These are phyloP conservation scores for Vanessa atalanta DNA, from an alignment of 1,140 invertebrate species.

Conservation along the genomic window DNA sequence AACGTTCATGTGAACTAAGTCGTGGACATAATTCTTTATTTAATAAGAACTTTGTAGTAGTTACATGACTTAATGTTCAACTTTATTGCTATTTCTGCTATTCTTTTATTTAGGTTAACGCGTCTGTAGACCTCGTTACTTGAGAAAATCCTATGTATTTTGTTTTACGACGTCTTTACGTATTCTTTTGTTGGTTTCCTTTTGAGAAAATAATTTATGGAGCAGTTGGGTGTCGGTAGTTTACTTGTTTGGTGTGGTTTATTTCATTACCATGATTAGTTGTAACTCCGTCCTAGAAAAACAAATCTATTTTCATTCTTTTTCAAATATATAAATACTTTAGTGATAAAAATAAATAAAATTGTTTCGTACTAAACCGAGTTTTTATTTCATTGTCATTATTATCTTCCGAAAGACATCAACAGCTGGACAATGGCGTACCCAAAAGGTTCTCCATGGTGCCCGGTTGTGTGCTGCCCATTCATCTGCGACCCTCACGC, in stretches of 20 bases:
- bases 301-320: neutral
- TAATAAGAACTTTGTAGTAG: neutral
- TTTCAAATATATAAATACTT: no score
- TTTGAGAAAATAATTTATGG: constrained; percentile 38
- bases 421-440: no score
- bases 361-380: no score
- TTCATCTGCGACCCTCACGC: no score
- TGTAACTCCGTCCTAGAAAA: neutral
- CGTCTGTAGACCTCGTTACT: constrained; percentile 31
- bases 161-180: constrained; percentile 36
- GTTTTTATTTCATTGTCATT: no score
- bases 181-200: constrained; percentile 39
- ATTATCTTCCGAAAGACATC: no score
- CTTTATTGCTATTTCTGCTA: constrained; percentile 23
- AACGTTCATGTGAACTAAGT: neutral
- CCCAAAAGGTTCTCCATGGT: no score
- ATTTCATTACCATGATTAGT: constrained; percentile 11
- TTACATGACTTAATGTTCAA: constrained; percentile 19
- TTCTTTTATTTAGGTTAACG: constrained; percentile 36
- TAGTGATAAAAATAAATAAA: no score
- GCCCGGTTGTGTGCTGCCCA: no score
- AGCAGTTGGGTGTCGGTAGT: constrained; percentile 20
- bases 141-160: constrained; percentile 25
- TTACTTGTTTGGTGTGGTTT: constrained; percentile 28
- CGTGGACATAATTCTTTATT: neutral